phyloP scores from a whole-genome alignment of 2,888 invertebrate genomes.

The Ommatoiulus sabulosus region DNA sequence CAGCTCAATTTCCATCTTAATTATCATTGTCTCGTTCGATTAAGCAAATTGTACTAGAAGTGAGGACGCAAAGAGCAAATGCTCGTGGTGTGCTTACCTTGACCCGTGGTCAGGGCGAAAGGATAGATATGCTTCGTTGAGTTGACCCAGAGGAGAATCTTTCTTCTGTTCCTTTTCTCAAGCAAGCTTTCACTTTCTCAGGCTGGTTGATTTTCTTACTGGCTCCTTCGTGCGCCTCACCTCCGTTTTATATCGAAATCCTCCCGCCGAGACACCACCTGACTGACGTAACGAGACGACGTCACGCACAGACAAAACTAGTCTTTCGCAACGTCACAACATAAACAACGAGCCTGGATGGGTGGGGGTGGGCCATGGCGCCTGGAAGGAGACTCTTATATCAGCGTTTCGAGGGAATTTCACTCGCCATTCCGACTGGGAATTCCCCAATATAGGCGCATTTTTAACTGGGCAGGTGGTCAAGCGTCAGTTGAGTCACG shows the following conservation, averaged over 20 bases:
- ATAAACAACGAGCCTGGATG: not conserved
- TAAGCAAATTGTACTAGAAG: not conserved
- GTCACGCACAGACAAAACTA: not conserved
- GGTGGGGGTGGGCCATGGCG: slow-evolving; percentile 3
- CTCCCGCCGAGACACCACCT: not conserved
- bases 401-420: not conserved
- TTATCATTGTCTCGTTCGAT: not conserved
- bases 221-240: not conserved
- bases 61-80: not conserved
- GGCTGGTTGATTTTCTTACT: not conserved
- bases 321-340: slow-evolving; percentile 8
- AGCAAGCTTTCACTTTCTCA: slow-evolving; percentile 8
- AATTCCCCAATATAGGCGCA: not conserved
- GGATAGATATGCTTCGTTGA: not conserved
- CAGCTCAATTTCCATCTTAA: too few species aligned
- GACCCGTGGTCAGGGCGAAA: not conserved
- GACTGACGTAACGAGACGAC: not conserved
- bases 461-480: not conserved
- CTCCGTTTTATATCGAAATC: not conserved
- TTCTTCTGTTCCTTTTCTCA: not conserved
- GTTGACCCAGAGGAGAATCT: not conserved
- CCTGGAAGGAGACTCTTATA: not conserved
- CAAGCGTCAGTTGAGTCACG: not conserved
- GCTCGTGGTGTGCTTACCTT: not conserved
- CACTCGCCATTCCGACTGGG: not conserved